Percentiles rank a stretch among this genome's conserved stretches.
Conservation (phyloP, 2,113 vertebrate species). For the Pluvianellus socialis region DNA sequence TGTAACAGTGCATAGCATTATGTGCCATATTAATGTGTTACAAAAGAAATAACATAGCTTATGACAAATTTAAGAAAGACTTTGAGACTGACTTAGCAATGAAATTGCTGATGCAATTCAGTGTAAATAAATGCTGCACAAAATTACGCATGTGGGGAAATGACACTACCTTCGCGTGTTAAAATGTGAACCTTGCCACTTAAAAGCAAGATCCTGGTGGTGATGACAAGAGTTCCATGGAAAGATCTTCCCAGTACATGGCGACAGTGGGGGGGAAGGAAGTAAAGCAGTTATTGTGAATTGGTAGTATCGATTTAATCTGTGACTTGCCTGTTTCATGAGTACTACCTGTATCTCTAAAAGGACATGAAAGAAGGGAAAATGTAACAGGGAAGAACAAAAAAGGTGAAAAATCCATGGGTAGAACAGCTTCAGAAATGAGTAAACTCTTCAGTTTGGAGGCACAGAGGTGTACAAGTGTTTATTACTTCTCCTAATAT, state of each 20-base stretch:
- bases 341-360: not conserved
- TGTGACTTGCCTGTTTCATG: not conserved
- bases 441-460: not conserved
- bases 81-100: not conserved
- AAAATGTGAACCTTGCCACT: not conserved
- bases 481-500: not conserved
- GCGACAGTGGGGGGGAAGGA: not conserved
- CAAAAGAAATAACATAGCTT: not conserved
- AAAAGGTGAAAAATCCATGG: not conserved
- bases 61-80: not conserved
- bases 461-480: not conserved
- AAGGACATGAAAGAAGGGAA: not conserved
- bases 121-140: not conserved
- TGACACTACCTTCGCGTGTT: not conserved
- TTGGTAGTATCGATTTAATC: not conserved
- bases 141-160: not conserved
- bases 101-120: not conserved
- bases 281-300: not conserved
- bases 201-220: not conserved
- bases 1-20: not conserved
- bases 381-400: not conserved
- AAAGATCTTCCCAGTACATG: not conserved
- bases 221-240: not conserved
- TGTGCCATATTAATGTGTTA: not conserved
- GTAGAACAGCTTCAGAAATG: not conserved